Evolutionary conservation across 1,140 invertebrate genomes (phyloP).

Genomic region (Panagrolaimus sp.): DNA sequence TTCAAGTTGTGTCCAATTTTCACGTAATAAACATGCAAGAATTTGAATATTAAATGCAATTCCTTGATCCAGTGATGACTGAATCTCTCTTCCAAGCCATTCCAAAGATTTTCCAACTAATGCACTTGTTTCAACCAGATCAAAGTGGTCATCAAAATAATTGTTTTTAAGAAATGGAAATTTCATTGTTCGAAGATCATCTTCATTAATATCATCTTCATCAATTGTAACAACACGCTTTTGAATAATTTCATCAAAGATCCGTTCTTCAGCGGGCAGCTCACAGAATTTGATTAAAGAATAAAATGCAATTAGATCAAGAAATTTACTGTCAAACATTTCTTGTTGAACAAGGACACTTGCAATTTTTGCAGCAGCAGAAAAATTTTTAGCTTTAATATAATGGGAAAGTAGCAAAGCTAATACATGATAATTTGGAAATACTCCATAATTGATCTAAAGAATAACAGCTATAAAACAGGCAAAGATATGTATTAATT

Average conservation of each 20-base stretch:
- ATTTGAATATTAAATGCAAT: conserved; percentile 5
- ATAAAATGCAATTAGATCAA: conserved; percentile 68
- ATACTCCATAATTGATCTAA: conserved; percentile 76
- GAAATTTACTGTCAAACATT: conserved; percentile 70
- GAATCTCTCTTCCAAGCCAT: conserved; percentile 50
- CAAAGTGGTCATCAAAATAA: conserved; percentile 79
- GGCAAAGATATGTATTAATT: background rate
- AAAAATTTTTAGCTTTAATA: conserved; percentile 66
- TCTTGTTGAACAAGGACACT: conserved; percentile 80
- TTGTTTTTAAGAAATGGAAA: conserved; percentile 74
- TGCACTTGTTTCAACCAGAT: conserved; percentile 67
- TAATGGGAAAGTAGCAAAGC: conserved; percentile 78
- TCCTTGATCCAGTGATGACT: too few species aligned
- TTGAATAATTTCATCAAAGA: conserved; percentile 27
- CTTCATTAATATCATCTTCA: conserved; percentile 57
- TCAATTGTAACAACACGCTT: conserved; percentile 51
- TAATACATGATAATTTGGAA: conserved; percentile 72
- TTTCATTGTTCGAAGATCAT: conserved; percentile 52
- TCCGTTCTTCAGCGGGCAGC: conserved; percentile 51
- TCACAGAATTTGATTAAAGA: conserved; percentile 68
- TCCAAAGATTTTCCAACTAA: conserved; percentile 73
- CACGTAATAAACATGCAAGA: background rate
- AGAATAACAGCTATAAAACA: too few species aligned
- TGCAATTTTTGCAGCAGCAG: conserved; percentile 70
- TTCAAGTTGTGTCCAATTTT: background rate